Percentiles rank a stretch among this genome's conserved stretches.
phyloP scores from a whole-genome alignment of 2,113 vertebrate species.

The Salvelinus namaycush region DNA sequence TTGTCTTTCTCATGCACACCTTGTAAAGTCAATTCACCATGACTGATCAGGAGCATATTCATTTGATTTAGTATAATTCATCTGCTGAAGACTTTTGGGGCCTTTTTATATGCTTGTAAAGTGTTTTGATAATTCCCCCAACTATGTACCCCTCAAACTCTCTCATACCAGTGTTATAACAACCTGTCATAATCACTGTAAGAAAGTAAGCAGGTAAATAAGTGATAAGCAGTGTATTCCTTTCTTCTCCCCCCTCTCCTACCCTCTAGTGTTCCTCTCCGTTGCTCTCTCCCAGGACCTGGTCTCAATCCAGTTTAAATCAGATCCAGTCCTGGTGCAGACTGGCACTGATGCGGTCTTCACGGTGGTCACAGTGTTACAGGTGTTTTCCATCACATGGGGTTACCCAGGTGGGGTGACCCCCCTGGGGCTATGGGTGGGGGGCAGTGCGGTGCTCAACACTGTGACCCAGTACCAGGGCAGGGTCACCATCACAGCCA shows the following conservation, averaged over 20 bases:
- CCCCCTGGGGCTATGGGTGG: constrained; percentile 55
- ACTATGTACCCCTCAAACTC: constrained; percentile 9
- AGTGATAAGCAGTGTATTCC: neutral
- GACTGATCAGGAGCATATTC: constrained; percentile 54
- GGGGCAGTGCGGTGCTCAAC: neutral
- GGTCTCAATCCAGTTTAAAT: constrained; percentile 63
- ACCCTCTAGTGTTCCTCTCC: constrained; percentile 35
- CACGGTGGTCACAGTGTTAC: constrained; percentile 48
- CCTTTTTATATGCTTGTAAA: constrained; percentile 36
- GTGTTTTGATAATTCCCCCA: constrained; percentile 22
- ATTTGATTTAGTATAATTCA: constrained; percentile 32
- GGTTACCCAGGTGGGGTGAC: constrained; percentile 17
- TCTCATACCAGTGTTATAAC: neutral
- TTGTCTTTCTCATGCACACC: constrained; percentile 34
- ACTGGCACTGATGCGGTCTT: constrained; percentile 50
- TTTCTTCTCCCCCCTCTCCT: neutral
- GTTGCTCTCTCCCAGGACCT: constrained; percentile 52
- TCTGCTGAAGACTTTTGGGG: neutral
- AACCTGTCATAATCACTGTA: too few species aligned
- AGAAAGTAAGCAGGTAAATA: too few species aligned
- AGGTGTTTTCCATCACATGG: constrained; percentile 61
- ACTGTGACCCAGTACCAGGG: constrained; percentile 56
- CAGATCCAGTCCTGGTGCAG: constrained; percentile 52
- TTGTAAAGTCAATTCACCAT: constrained; percentile 40
- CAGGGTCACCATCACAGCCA: constrained; percentile 63